These are phyloP conservation scores for Neodontobutis hainanensis DNA, from an alignment of 2,113 vertebrate genomes.

Conservation along the genomic window DNA sequence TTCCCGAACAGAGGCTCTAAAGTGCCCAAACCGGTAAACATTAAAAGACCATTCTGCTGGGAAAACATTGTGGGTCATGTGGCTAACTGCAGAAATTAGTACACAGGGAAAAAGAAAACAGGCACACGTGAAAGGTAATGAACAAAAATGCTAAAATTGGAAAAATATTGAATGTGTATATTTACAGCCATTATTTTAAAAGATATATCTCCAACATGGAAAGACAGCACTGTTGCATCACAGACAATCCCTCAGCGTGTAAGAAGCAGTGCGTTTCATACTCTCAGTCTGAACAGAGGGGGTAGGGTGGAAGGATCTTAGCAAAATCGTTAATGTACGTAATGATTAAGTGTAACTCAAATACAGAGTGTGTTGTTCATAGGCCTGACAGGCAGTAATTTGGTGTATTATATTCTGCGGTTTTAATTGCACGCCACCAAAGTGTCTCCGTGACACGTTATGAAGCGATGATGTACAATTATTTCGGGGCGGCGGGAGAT, in stretches of 20 bases:
- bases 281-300: constrained; percentile 79
- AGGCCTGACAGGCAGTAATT: constrained; percentile 99
- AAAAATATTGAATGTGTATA: constrained; percentile 68
- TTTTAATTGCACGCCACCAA: constrained; percentile 99
- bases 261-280: constrained; percentile 90
- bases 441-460: constrained; percentile 96
- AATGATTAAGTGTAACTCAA: constrained; percentile 99
- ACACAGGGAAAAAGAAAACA: constrained; percentile 2
- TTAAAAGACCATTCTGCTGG: constrained; percentile 38
- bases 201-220: constrained; percentile 48
- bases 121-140: background rate
- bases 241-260: constrained; percentile 71
- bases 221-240: constrained; percentile 40
- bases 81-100: constrained; percentile 16
- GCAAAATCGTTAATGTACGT: constrained; percentile 97
- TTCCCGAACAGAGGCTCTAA: constrained; percentile 33
- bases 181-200: constrained; percentile 38
- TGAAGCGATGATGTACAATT: constrained; percentile 99
- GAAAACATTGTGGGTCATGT: constrained; percentile 2
- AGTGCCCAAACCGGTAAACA: constrained; percentile 48
- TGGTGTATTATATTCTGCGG: constrained; percentile 99
- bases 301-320: constrained; percentile 81
- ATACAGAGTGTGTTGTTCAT: constrained; percentile 98
- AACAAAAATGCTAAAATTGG: background rate
- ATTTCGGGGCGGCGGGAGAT: constrained; percentile 95